Evolutionary conservation across 2,113 vertebrate species (phyloP), one percentile per base, ranked within the genome.

Genomic region (Scopus umbretta): DNA sequence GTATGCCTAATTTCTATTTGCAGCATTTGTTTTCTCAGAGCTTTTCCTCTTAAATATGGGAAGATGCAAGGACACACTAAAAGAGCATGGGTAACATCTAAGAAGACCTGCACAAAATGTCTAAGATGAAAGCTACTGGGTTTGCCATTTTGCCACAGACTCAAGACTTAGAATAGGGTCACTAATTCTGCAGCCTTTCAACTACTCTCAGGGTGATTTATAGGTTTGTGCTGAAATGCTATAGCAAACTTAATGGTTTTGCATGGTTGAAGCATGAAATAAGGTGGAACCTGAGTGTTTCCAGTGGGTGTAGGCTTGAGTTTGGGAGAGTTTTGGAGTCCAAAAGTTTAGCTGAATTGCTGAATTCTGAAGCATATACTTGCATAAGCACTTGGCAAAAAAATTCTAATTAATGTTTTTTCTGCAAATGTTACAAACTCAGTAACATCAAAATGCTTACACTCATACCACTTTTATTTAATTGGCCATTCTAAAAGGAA

Each of bases 251-350:
- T 94, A 80, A 94, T 82, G 95, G 84, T 86, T 95, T 95, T 91
- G 86, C 94, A 90, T 94, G 91, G 89, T 82, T 92, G 94, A 95
- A 97, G 86, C 83, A 91, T 92, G 80, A 95, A 95, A 95, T 95
- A 94, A 92, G 80, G 80, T 85, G 78, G 90, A 94, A 92, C 26
- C 47, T 85, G 36, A 94, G 58, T 73, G 38, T 76, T 95, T 92
- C 71, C 71, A 91, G 65, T 65, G 53, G 38, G 78, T 68, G 23
- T 70, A 86, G 21, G 34, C 59, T 80, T 86, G 71, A 85, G 53
- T 90, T 72, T 45, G 29, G 40, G 53, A 85, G 80, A 89, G 43
- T 72, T 79, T 65, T 66, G 26, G 17, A 92, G 45, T 32, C 42
- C 58, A 73, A 74, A 92, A 85, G 84, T 72, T 61, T 76, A 72